Evolutionary conservation across 2,113 vertebrate species (phyloP).

Genomic region (Trichomycterus rosablanca): DNA sequence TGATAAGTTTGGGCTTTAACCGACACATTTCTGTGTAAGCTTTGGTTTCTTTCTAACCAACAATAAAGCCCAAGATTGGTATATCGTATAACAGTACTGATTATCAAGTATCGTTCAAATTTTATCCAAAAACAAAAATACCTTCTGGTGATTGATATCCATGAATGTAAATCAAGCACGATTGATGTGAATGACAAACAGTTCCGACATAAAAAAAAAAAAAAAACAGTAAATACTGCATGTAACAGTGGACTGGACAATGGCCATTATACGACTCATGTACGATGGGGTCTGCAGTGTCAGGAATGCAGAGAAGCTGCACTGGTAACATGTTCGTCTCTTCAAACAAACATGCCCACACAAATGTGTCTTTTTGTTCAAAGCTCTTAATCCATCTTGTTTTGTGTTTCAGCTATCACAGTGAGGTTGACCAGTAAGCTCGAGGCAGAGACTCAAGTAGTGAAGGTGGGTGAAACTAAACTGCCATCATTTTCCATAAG

Average conservation of each 20-base stretch:
- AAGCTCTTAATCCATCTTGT: conserved; percentile 20
- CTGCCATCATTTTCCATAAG: conserved; percentile 27
- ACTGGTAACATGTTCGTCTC: conserved; percentile 26
- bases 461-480: conserved; percentile 12
- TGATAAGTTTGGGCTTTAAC: conserved; percentile 44
- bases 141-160: conserved; percentile 6
- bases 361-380: conserved; percentile 43
- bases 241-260: conserved; percentile 71
- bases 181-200: conserved; percentile 8
- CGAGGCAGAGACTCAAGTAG: conserved; percentile 32
- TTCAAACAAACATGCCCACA: conserved; percentile 36
- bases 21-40: conserved; percentile 24
- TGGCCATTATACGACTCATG: conserved; percentile 57
- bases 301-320: conserved; percentile 44
- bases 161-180: conserved; percentile 18
- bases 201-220: too few relatives aligned
- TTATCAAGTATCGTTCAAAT: conserved; percentile 25
- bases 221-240: conserved; percentile 59
- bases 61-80: neutral
- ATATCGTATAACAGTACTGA: conserved; percentile 21
- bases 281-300: conserved; percentile 47
- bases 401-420: conserved; percentile 44
- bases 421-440: conserved; percentile 36
- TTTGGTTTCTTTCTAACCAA: too few relatives aligned
- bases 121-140: conserved; percentile 12